Conservation (phyloP, 2,888 invertebrate genomes). For the Drosophila leonis region DNA sequence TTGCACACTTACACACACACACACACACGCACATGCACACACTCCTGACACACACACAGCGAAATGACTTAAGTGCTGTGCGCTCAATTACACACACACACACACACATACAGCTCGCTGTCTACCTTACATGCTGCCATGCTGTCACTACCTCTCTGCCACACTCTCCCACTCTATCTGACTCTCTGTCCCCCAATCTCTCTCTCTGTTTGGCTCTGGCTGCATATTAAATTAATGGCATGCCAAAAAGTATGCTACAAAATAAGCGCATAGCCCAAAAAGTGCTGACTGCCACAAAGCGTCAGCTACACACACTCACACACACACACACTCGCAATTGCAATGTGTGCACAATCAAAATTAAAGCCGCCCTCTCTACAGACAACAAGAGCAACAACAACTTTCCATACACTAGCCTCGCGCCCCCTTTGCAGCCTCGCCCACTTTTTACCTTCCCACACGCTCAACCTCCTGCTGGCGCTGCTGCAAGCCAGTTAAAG, state of each 20-base stretch:
- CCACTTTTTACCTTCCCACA: not conserved
- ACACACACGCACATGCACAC: constrained; percentile 28
- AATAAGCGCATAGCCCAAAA: constrained; percentile 52
- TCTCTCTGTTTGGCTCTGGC: not conserved
- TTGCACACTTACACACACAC: constrained; percentile 47
- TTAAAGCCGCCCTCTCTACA: constrained; percentile 43
- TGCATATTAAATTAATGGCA: constrained; percentile 74
- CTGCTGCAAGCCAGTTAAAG: constrained; percentile 68
- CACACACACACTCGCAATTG: constrained; percentile 34
- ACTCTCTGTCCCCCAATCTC: not conserved
- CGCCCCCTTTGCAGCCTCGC: not conserved
- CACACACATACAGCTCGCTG: constrained; percentile 2
- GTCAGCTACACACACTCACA: constrained; percentile 17
- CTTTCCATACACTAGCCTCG: not conserved
- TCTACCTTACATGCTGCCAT: constrained; percentile 6
- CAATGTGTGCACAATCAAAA: constrained; percentile 62
- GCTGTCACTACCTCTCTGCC: not conserved
- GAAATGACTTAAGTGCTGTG: constrained; percentile 62
- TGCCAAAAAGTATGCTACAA: constrained; percentile 70
- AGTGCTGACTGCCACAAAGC: constrained; percentile 58
- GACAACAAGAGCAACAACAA: constrained; percentile 14
- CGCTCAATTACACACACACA: constrained; percentile 55
- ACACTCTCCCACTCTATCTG: not conserved
- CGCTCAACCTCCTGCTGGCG: not conserved
- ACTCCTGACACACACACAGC: constrained; percentile 11